Evolutionary conservation across 1,140 invertebrate genomes (phyloP).

Genomic region (Campodea augens): DNA sequence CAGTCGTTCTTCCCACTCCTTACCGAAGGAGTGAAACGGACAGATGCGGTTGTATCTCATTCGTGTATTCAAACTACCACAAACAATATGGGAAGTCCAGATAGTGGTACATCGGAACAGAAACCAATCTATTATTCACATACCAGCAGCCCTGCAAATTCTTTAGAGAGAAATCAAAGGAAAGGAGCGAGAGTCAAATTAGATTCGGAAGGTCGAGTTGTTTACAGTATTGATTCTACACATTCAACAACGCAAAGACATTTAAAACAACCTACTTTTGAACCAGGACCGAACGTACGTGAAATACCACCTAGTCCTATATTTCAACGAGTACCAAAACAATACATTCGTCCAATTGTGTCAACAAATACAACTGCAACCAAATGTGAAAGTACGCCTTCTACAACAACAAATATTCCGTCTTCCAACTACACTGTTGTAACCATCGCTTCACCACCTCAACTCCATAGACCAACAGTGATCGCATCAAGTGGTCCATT

Average conservation of each 20-base stretch:
- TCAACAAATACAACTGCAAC: not conserved
- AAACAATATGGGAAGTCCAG: not conserved
- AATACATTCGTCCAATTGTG: conserved; percentile 15
- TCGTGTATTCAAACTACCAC: no score
- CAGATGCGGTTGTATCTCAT: no score
- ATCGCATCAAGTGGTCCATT: conserved; percentile 20
- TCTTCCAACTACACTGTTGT: not conserved
- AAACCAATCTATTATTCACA: not conserved
- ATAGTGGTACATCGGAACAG: not conserved
- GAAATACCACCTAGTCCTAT: conserved; percentile 27
- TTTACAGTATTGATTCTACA: conserved; percentile 73
- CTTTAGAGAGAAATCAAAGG: conserved; percentile 15
- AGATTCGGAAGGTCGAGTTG: conserved; percentile 71
- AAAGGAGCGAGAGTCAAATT: conserved; percentile 62
- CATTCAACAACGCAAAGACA: conserved; percentile 39
- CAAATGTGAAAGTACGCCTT: not conserved
- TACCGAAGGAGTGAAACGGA: no score
- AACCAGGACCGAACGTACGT: conserved; percentile 57
- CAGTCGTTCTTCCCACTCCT: not conserved
- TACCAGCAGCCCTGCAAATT: not conserved
- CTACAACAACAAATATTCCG: conserved; percentile 1
- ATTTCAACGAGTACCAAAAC: conserved; percentile 12
- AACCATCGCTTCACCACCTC: conserved; percentile 17
- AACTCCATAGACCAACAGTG: conserved; percentile 34
- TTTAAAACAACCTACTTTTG: conserved; percentile 61